Conservation (phyloP, 2,113 vertebrate genomes). For the Archilochus colubris region DNA sequence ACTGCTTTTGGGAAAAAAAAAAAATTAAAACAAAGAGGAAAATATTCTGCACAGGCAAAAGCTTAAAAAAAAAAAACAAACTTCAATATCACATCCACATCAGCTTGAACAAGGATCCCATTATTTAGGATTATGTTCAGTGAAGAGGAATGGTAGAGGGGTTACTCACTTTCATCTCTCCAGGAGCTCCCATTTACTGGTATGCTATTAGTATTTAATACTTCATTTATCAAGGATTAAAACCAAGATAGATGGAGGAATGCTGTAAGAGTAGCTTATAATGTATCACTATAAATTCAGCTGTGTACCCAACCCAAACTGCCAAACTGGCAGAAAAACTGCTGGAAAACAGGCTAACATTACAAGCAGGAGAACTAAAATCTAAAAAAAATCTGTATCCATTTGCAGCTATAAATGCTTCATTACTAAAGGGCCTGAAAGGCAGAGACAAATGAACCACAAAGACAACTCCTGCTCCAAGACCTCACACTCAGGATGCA, state of each 20-base stretch:
- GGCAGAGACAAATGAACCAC: neutral
- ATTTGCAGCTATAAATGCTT: neutral
- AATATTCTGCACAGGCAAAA: neutral
- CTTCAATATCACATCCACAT: neutral
- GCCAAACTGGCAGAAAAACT: neutral
- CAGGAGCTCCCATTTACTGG: slow-evolving; percentile 28
- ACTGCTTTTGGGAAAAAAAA: neutral
- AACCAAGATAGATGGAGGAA: slow-evolving; percentile 25
- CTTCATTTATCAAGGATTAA: slow-evolving; percentile 58
- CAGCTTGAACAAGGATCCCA: slow-evolving; percentile 10
- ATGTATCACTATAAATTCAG: neutral
- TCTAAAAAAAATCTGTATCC: neutral
- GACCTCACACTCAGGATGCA: neutral
- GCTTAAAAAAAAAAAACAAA: neutral
- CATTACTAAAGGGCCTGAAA: neutral
- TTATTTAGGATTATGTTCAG: slow-evolving; percentile 39
- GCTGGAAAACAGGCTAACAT: neutral
- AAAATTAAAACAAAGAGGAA: neutral
- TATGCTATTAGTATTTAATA: slow-evolving; percentile 52
- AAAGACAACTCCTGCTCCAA: neutral
- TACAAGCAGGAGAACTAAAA: neutral
- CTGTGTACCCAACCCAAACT: neutral
- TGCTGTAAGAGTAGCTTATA: neutral
- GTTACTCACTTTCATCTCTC: slow-evolving; percentile 46
- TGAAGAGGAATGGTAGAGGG: slow-evolving; percentile 28